These are phyloP conservation scores for Ptychodera flava DNA, from an alignment of 35 echinoderm and acorn worm species.

Conservation along the genomic window DNA sequence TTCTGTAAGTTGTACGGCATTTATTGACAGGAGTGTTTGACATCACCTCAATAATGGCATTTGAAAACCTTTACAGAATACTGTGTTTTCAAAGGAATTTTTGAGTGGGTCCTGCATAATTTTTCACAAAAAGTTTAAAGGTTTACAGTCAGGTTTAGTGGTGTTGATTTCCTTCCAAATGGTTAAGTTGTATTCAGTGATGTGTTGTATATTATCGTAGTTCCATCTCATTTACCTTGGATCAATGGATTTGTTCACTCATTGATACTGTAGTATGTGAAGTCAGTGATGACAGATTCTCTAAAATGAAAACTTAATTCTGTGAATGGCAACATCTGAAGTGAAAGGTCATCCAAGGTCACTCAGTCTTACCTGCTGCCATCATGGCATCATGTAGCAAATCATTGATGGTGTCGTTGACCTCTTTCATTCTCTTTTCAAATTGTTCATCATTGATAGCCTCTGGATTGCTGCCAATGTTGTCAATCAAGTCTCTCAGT, in stretches of 20 bases:
- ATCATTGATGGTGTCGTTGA: constrained; percentile 46
- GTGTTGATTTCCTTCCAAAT: no score
- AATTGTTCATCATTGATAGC: constrained; percentile 79
- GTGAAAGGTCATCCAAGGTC: constrained; percentile 25
- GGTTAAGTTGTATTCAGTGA: no score
- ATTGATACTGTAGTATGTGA: background rate
- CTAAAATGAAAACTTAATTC: background rate
- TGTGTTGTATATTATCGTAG: no score
- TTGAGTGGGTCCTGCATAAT: no score
- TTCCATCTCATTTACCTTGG: no score
- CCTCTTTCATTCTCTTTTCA: constrained; percentile 55
- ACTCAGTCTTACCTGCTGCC: background rate
- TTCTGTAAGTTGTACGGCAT: no score
- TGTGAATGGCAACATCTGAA: background rate
- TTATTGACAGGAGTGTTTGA: no score
- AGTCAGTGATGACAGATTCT: background rate
- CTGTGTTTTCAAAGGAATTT: no score
- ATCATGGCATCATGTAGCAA: background rate
- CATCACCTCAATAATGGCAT: no score
- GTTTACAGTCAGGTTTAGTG: no score
- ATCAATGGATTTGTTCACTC: background rate
- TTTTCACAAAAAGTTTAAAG: no score
- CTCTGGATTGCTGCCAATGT: constrained; percentile 42
- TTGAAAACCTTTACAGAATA: no score
- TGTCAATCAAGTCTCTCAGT: constrained; percentile 46